Evolutionary conservation across 2,113 vertebrate genomes (phyloP), one percentile per base, ranked within the genome.

Genomic region (Pluvialis apricaria): DNA sequence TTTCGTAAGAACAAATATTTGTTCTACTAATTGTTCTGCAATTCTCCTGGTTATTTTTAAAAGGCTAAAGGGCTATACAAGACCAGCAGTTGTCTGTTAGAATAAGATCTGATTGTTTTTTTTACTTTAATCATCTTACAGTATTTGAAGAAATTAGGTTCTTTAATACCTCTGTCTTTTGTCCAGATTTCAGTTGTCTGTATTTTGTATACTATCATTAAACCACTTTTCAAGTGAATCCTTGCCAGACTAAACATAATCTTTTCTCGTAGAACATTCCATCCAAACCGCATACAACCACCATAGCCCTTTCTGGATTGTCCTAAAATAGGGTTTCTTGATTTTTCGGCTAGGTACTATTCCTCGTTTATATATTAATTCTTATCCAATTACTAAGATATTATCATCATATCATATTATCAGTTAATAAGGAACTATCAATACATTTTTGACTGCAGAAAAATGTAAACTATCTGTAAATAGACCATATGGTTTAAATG

Each of bases 1-100:
- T 95, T 97, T 92, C 0, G 28, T 85, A 96, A 97, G 97, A 96
- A 95, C 95, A 97, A 97, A 97, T 97, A 97, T 97, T 97, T 97
- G 93, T 94, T 96, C 97, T 97, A 34, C 96, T 97, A 97, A 97
- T 97, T 97, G 97, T 97, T 97, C 97, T 94, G 81, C 83, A 83
- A 85, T 97, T 97, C 96, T 96, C 88, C 64, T 91, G 92, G 93
- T 96, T 97, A 96, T 96, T 97, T 97, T 97, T 96, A 91, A 97
- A 97, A 94, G 85, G 76, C 66, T 93, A 90, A 95, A 97, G 79
- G 86, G 88, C 90, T 97, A 66, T 40, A 73, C 47, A 93, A 92
- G 95, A 95, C 92, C 96, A 96, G 93, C 86, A 96, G 91, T 96
- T 97, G 93, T 96, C 96, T 96, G 87, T 92, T 96, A 97, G 69